phyloP scores from a whole-genome alignment of 2,888 invertebrate species.

The Epiperipatus broadwayi region DNA sequence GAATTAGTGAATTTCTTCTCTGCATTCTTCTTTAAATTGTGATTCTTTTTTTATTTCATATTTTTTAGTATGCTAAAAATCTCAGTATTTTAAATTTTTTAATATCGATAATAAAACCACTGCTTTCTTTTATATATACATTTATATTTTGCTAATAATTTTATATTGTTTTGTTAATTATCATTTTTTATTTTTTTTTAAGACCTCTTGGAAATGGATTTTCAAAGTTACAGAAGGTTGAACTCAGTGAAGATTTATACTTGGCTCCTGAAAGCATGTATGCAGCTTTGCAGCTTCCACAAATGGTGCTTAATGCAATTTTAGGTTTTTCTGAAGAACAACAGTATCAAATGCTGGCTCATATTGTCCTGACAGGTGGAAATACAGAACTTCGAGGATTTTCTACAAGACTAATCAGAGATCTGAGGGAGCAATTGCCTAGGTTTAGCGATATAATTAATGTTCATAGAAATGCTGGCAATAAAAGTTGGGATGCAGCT shows the following conservation, averaged over 20 bases:
- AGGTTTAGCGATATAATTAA: slow-evolving; percentile 27
- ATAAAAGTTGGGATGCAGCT: slow-evolving; percentile 30
- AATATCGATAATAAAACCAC: too few species aligned
- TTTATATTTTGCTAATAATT: too few species aligned
- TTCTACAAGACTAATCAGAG: slow-evolving; percentile 26
- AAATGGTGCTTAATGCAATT: slow-evolving; percentile 29
- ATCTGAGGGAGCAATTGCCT: slow-evolving; percentile 28
- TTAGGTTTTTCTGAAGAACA: slow-evolving; percentile 25
- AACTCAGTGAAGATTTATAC: slow-evolving; percentile 29
- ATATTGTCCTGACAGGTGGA: slow-evolving; percentile 30
- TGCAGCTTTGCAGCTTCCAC: slow-evolving; percentile 27
- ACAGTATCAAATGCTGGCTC: slow-evolving; percentile 28
- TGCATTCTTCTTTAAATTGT: too few species aligned
- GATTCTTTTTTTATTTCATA: too few species aligned
- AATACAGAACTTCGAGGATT: slow-evolving; percentile 31
- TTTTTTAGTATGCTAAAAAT: too few species aligned
- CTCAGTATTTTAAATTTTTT: too few species aligned
- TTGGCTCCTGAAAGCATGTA: slow-evolving; percentile 32
- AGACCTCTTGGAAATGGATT: too few species aligned
- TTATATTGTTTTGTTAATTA: too few species aligned
- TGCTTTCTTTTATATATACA: too few species aligned
- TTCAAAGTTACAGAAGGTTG: slow-evolving; percentile 26
- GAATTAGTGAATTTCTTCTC: too few species aligned
- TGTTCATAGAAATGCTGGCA: slow-evolving; percentile 24
- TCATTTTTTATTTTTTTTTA: too few species aligned